phyloP scores from a whole-genome alignment of 2,797 vertebrate species.

The Avahi laniger region DNA sequence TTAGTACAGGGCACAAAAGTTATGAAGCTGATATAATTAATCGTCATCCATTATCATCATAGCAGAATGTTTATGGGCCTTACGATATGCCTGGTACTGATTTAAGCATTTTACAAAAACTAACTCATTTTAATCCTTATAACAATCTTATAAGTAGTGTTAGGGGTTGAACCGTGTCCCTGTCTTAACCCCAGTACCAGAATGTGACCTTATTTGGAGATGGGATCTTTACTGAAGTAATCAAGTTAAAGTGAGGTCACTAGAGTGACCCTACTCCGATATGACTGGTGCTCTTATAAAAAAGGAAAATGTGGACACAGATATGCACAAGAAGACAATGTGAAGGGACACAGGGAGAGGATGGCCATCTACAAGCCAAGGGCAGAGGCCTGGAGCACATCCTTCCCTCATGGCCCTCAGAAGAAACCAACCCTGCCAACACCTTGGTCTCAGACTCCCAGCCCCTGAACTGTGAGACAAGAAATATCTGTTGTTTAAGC shows the following conservation, averaged over 20 bases:
- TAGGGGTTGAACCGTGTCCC: background rate
- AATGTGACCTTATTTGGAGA: background rate
- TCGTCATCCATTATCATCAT: background rate
- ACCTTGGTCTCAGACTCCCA: background rate
- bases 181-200: background rate
- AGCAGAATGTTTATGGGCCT: background rate
- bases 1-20: background rate
- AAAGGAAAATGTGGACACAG: background rate
- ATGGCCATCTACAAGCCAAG: background rate
- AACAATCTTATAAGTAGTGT: background rate
- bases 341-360: background rate
- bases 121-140: background rate
- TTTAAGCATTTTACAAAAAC: constrained; percentile 20
- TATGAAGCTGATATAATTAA: constrained; percentile 37
- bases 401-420: background rate
- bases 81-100: background rate
- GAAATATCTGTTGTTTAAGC: background rate
- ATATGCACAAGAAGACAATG: background rate
- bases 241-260: background rate
- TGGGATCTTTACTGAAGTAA: background rate
- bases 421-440: background rate
- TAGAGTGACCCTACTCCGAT: background rate
- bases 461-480: background rate
- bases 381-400: background rate
- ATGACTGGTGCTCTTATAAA: background rate